These are phyloP conservation scores for Pomatostomus ruficeps DNA, from an alignment of 2,113 vertebrate genomes.

Conservation along the genomic window DNA sequence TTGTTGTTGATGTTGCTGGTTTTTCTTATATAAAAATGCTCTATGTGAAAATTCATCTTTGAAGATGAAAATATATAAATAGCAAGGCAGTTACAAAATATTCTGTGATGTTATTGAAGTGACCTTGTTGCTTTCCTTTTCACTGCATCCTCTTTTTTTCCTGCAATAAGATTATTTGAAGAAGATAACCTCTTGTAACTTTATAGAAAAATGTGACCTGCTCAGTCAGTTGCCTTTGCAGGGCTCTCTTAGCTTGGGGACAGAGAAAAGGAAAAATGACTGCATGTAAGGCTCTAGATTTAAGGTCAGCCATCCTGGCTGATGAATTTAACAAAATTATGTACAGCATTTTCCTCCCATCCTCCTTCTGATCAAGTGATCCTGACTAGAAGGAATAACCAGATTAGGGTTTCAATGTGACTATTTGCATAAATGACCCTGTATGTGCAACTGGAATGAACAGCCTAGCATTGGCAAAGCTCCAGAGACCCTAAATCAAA, in stretches of 20 bases:
- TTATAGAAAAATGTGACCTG: conserved; percentile 17
- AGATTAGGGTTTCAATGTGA: neutral
- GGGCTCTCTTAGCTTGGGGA: neutral
- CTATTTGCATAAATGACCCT: neutral
- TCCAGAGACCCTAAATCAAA: neutral
- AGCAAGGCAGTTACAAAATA: neutral
- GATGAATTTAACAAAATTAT: conserved; percentile 21
- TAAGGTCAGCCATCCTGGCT: neutral
- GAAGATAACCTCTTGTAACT: conserved; percentile 16
- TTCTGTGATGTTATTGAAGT: conserved; percentile 20
- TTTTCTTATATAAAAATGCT: neutral
- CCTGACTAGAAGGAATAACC: neutral
- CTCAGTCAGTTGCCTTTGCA: neutral
- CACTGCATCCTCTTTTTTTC: neutral
- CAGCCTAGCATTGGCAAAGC: neutral
- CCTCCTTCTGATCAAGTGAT: neutral
- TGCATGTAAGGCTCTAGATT: neutral
- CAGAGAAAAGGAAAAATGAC: conserved; percentile 12
- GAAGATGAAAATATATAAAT: neutral
- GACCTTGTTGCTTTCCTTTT: conserved; percentile 30
- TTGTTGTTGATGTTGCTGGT: neutral
- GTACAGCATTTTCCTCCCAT: neutral
- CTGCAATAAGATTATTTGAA: conserved; percentile 32
- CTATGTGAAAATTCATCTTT: neutral
- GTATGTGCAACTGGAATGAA: neutral